Evolutionary conservation across 2,888 invertebrate species (phyloP).

Genomic region (Caenorhabditis sp.): DNA sequence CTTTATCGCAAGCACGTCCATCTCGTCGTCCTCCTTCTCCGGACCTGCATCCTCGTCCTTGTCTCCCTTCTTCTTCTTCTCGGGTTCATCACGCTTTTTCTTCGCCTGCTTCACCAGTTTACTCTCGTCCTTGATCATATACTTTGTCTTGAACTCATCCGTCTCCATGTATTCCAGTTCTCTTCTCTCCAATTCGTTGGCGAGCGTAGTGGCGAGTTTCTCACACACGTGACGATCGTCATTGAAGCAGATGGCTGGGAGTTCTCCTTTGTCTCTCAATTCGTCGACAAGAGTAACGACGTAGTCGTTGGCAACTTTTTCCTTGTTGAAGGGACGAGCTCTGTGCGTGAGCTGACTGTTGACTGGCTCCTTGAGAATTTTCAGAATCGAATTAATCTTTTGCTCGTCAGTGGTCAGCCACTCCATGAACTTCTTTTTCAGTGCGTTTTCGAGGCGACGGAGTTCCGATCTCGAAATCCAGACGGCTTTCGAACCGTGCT

Average conservation of each 20-base stretch:
- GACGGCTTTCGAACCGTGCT: conserved; percentile 60
- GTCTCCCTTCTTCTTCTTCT: conserved; percentile 71
- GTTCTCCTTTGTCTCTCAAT: conserved; percentile 69
- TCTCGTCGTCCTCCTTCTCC: conserved; percentile 61
- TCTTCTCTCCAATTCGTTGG: conserved; percentile 69
- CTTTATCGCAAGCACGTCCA: conserved; percentile 72
- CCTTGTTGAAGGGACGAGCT: conserved; percentile 70
- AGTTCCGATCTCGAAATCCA: conserved; percentile 74
- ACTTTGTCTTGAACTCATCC: conserved; percentile 74
- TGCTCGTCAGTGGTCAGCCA: conserved; percentile 75
- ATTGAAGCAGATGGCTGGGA: conserved; percentile 78
- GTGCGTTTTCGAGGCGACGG: conserved; percentile 69
- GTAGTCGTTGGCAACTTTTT: conserved; percentile 70
- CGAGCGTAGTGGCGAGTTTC: conserved; percentile 62
- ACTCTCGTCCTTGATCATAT: conserved; percentile 75
- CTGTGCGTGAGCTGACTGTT: conserved; percentile 63
- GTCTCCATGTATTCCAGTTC: conserved; percentile 70
- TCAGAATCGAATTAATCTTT: conserved; percentile 66
- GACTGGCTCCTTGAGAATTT: conserved; percentile 59
- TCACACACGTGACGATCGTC: conserved; percentile 77
- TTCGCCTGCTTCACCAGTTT: conserved; percentile 75
- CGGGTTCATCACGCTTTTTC: conserved; percentile 74
- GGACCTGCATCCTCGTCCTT: conserved; percentile 59
- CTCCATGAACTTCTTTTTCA: conserved; percentile 74
- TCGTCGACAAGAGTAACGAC: conserved; percentile 74